Conservation (phyloP, 2,797 vertebrate species). For the Okamejei kenojei region DNA sequence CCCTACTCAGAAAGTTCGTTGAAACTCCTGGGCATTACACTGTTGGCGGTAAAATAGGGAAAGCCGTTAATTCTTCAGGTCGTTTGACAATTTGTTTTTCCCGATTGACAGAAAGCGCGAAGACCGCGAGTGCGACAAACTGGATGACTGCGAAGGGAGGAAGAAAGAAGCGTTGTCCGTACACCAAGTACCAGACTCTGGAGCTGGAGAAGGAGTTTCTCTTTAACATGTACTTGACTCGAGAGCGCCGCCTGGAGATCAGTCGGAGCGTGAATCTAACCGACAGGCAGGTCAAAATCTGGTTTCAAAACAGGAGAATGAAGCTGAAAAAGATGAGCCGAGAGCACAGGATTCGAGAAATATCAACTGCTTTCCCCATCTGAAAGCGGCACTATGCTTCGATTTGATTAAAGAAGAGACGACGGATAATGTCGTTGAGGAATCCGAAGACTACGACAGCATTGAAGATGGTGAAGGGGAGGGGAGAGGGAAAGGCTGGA, state of each 20-base stretch:
- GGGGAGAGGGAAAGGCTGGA: too few species aligned
- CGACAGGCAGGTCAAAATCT: slow-evolving; percentile 44
- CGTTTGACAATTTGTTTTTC: slow-evolving; percentile 40
- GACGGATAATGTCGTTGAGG: not conserved
- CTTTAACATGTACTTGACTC: slow-evolving; percentile 46
- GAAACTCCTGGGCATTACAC: not conserved
- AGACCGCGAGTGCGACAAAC: slow-evolving; percentile 43
- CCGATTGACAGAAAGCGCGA: slow-evolving; percentile 48
- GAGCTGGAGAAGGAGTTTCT: slow-evolving; percentile 44
- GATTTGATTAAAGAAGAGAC: not conserved
- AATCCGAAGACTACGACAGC: not conserved
- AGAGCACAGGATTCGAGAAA: slow-evolving; percentile 42
- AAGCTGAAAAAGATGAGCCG: slow-evolving; percentile 46
- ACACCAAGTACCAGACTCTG: slow-evolving; percentile 40
- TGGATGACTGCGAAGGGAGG: slow-evolving; percentile 41
- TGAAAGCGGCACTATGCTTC: slow-evolving; percentile 20
- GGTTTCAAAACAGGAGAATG: slow-evolving; percentile 46
- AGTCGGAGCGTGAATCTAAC: slow-evolving; percentile 43
- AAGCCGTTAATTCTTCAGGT: not conserved
- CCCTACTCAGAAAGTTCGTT: not conserved
- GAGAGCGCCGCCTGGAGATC: slow-evolving; percentile 70
- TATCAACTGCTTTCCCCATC: slow-evolving; percentile 38
- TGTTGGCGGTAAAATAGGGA: not conserved
- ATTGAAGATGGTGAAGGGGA: not conserved
- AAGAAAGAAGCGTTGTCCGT: slow-evolving; percentile 43